Conservation (phyloP, 2,113 vertebrate genomes). For the Sphyrna mokarran region DNA sequence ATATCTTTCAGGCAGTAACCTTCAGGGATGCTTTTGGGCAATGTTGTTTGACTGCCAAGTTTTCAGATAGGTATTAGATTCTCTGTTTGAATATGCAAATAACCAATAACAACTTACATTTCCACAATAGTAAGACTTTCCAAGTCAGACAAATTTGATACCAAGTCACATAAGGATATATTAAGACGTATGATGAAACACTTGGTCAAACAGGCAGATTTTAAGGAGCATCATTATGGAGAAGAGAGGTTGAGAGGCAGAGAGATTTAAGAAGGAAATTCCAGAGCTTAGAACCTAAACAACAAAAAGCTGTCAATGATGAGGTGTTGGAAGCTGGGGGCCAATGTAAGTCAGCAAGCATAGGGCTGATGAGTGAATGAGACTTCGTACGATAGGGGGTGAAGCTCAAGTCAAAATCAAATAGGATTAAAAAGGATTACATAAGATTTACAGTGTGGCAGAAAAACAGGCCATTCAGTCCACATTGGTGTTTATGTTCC, state of each 20-base stretch:
- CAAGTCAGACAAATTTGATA: background rate
- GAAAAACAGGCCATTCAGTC: background rate
- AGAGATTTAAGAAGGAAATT: background rate
- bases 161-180: background rate
- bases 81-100: background rate
- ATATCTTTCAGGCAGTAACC: background rate
- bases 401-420: background rate
- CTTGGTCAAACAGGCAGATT: background rate
- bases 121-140: background rate
- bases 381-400: background rate
- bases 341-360: background rate
- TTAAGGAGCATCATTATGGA: background rate
- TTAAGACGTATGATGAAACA: background rate
- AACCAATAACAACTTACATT: background rate
- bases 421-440: background rate
- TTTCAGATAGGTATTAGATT: background rate
- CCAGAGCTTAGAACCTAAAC: background rate
- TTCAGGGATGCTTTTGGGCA: background rate
- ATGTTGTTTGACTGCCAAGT: background rate
- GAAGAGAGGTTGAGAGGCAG: background rate
- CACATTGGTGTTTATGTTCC: background rate
- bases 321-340: background rate
- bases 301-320: background rate
- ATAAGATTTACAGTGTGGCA: background rate
- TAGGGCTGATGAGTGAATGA: background rate